Evolutionary conservation across 2,888 invertebrate genomes (phyloP).

Genomic region (Cylindroiulus punctatus): DNA sequence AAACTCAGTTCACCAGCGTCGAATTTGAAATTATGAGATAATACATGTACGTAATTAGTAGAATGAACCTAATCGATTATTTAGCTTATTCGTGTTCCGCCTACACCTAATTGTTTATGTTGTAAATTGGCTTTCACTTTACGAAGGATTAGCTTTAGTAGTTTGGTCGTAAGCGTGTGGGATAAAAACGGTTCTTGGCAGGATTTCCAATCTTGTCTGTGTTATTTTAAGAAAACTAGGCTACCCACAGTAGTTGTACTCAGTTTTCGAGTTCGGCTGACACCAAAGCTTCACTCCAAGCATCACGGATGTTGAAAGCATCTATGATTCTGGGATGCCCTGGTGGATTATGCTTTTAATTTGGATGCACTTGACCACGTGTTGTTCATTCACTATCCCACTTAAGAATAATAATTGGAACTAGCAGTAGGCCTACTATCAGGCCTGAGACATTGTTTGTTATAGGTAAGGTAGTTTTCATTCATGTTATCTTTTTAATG

Average conservation of each 20-base stretch:
- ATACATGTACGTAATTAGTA: neutral
- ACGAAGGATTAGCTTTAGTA: neutral
- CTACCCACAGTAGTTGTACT: constrained; percentile 6
- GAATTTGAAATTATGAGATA: constrained; percentile 1
- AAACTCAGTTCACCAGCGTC: neutral
- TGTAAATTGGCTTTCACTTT: constrained; percentile 3
- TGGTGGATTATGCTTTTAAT: neutral
- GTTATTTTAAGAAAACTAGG: constrained; percentile 44
- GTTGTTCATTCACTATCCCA: neutral
- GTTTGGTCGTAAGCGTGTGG: neutral
- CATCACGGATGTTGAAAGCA: constrained; percentile 26
- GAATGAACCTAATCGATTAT: neutral
- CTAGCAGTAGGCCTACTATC: neutral
- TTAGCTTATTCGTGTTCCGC: neutral
- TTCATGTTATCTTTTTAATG: neutral
- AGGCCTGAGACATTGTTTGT: neutral
- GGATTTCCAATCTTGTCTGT: neutral
- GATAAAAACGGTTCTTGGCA: neutral
- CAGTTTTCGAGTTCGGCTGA: neutral
- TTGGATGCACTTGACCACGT: constrained; percentile 12
- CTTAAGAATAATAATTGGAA: neutral
- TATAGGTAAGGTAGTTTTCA: neutral
- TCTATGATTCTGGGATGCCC: neutral
- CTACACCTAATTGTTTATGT: constrained; percentile 2
- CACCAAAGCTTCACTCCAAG: neutral